These are phyloP conservation scores for Scyliorhinus canicula DNA, from an alignment of 2,797 vertebrate species.

Conservation along the genomic window DNA sequence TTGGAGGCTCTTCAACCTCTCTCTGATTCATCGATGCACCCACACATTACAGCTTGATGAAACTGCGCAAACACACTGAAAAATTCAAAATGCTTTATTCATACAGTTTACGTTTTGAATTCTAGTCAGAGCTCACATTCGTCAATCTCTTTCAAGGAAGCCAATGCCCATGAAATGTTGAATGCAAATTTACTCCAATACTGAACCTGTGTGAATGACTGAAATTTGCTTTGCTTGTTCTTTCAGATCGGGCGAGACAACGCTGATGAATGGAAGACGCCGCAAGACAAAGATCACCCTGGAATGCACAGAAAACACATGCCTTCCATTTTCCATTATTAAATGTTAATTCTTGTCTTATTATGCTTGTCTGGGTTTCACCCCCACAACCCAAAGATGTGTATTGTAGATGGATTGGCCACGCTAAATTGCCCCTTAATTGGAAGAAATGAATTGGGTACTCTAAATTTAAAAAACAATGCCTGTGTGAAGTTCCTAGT, in stretches of 20 bases:
- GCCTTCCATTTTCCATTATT: not conserved
- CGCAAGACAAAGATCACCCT: not conserved
- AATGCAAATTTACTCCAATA: not conserved
- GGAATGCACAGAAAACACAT: not conserved
- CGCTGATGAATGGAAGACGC: not conserved
- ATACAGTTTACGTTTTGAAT: not conserved
- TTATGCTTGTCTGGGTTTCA: too few species aligned
- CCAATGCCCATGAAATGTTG: not conserved
- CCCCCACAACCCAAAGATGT: too few species aligned
- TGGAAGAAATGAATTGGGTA: too few species aligned
- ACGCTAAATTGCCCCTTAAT: too few species aligned
- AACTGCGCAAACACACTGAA: not conserved
- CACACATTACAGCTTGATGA: not conserved
- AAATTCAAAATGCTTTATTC: not conserved
- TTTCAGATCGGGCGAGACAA: not conserved
- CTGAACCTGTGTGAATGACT: not conserved
- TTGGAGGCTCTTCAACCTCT: not conserved
- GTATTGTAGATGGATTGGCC: too few species aligned
- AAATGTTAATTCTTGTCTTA: not conserved
- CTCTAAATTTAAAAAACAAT: too few species aligned
- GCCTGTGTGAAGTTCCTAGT: not conserved
- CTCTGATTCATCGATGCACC: not conserved
- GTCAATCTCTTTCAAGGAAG: not conserved
- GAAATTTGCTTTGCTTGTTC: not conserved
- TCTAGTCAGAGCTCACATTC: not conserved